Percentiles rank a stretch among this genome's conserved stretches.
Conservation (phyloP, 2,113 vertebrate genomes). For the Rhombomys opimus region DNA sequence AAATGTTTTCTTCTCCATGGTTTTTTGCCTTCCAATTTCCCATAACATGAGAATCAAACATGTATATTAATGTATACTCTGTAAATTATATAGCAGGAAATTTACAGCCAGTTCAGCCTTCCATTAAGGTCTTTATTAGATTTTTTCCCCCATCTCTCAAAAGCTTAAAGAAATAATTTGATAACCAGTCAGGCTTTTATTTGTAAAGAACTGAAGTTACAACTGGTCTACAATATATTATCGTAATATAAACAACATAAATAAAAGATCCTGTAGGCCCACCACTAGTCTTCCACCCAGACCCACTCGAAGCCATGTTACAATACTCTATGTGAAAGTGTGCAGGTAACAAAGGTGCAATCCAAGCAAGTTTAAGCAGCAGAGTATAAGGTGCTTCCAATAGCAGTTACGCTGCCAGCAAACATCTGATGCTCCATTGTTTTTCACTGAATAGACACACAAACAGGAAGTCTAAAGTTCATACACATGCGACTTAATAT, state of each 20-base stretch:
- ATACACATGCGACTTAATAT: conserved; percentile 86
- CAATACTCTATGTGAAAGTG: conserved; percentile 85
- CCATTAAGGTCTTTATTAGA: background rate
- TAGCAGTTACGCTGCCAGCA: conserved; percentile 84
- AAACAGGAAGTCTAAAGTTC: conserved; percentile 85
- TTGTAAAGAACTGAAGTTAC: conserved; percentile 89
- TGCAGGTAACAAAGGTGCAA: conserved; percentile 90
- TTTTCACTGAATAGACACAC: conserved; percentile 83
- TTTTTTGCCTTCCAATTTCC: background rate
- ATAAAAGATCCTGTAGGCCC: conserved; percentile 84
- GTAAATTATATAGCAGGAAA: conserved; percentile 49
- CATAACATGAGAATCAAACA: background rate
- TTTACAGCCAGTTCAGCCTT: conserved; percentile 16
- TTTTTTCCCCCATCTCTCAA: background rate
- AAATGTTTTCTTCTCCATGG: background rate
- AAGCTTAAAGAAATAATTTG: conserved; percentile 55
- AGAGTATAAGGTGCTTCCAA: conserved; percentile 90
- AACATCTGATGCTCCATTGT: conserved; percentile 84
- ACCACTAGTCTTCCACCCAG: conserved; percentile 83
- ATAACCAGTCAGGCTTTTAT: conserved; percentile 86
- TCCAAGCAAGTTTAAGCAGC: conserved; percentile 90
- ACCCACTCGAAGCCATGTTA: conserved; percentile 84
- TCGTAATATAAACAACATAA: conserved; percentile 86
- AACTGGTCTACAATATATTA: conserved; percentile 85
- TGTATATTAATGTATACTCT: conserved; percentile 11